A percentile compares a stretch with the other conserved stretches of the same genome.
Conservation (phyloP, 2,888 invertebrate species). For the Melanophora roralis region DNA sequence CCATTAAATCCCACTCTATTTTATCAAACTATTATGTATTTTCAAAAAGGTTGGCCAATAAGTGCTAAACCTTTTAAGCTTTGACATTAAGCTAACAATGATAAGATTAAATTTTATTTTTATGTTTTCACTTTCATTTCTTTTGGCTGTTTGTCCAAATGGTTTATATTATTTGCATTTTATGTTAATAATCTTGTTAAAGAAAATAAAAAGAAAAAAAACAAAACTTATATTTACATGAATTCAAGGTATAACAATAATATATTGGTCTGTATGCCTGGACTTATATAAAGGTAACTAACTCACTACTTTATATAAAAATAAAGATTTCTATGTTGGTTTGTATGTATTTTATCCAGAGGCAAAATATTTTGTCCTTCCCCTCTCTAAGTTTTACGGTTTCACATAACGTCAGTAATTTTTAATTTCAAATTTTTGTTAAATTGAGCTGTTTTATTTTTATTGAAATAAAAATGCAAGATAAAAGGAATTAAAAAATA, state of each 20-base stretch:
- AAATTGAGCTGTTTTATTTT: constrained; percentile 32
- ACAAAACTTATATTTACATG: too few species aligned
- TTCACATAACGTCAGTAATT: background rate
- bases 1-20: background rate
- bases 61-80: background rate
- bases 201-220: background rate
- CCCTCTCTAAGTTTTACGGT: background rate
- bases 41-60: background rate
- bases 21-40: background rate
- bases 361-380: constrained; percentile 17
- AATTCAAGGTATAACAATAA: too few species aligned
- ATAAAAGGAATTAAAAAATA: constrained; percentile 49
- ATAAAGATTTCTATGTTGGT: too few species aligned
- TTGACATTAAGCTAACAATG: background rate
- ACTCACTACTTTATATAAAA: too few species aligned
- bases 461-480: constrained; percentile 44
- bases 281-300: constrained; percentile 42
- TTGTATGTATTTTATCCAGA: constrained; percentile 39
- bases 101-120: background rate
- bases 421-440: constrained; percentile 5
- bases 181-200: constrained; percentile 42
- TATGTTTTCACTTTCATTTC: background rate
- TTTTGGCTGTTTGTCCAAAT: background rate
- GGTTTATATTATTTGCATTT: constrained; percentile 28
- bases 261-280: too few species aligned